Base-by-base conservation (phyloP, 2,797 vertebrate genomes). In the Ambastaia sidthimunki region DNA sequence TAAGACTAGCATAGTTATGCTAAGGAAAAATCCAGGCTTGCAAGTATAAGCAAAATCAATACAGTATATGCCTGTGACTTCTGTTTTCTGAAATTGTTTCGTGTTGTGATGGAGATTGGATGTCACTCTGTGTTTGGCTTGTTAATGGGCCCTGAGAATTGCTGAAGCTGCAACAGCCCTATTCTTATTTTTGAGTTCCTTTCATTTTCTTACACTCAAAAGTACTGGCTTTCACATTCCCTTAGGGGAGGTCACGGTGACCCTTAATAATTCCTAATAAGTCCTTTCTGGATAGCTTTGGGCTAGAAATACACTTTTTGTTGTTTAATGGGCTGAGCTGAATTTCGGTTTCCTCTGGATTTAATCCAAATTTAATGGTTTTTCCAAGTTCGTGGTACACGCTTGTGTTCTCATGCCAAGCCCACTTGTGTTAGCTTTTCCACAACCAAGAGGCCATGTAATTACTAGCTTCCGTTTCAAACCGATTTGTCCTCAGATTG, bases 401-500 rank as follows among this genome's bases (percentile, higher is more conserved):
- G 66, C 76, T 77, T 76, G 55, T 18, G 63, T 62, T 2, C 10
- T 2, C 28, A 34, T 71, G 83, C 52, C 57, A 71, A 55, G 60
- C 41, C 63, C 67, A 71, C 74, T 80, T 69, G 55, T 78, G 68
- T 81, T 59, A 66, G 75, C 72, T 21, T 68, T 79, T 37, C 57
- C 71, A 80, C 80, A 84, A 78, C 78, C 72, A 70, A 84, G 82
- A 75, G 76, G 72, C 74, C 60, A 62, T 78, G 70, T 88, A 88
- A 86, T 88, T 82, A 85, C 76, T 25, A 28, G 69, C 78, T 86
- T 86, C 81, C 77, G 60, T 78, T 83, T 84, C 28, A 11, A 78
- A 74, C 68, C 25, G 15, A 57, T 70, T 82, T 76, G 81, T 88
- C 81, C 80, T 79, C 67, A 48, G 73, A 84, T 83, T 71, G 80